Evolutionary conservation across 1,140 invertebrate species (phyloP).

Genomic region (Brachionus calyciflorus): DNA sequence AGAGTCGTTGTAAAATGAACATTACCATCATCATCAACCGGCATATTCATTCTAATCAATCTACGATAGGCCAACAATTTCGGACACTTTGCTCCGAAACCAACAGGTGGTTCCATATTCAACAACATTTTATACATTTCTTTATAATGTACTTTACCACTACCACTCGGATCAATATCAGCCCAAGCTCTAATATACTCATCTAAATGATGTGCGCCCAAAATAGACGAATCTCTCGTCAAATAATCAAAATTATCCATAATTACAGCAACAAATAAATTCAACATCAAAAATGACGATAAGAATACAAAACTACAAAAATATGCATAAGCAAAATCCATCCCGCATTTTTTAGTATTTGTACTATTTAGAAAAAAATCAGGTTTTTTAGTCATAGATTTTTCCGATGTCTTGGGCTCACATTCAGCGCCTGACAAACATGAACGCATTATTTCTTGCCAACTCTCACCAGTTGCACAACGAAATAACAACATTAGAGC

Average conservation of each 20-base stretch:
- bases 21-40: slow-evolving; percentile 86
- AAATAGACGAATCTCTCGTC: slow-evolving; percentile 94
- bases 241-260: slow-evolving; percentile 99
- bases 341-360: slow-evolving; percentile 80
- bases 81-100: slow-evolving; percentile 99
- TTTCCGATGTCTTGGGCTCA: slow-evolving; percentile 51
- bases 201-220: slow-evolving; percentile 98
- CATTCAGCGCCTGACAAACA: slow-evolving; percentile 56
- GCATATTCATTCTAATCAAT: slow-evolving; percentile 99
- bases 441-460: slow-evolving; percentile 97
- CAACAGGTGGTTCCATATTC: slow-evolving; percentile 98
- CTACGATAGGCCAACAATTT: slow-evolving; percentile 91
- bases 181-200: slow-evolving; percentile 99
- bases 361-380: slow-evolving; percentile 57
- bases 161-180: slow-evolving; percentile 98
- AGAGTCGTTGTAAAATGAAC: slow-evolving; percentile 98
- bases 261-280: slow-evolving; percentile 99
- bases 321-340: slow-evolving; percentile 91
- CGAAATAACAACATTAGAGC: slow-evolving; percentile 98
- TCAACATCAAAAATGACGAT: slow-evolving; percentile 99
- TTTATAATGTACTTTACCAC: slow-evolving; percentile 95
- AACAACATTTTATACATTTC: slow-evolving; percentile 99
- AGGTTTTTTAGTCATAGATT: slow-evolving; percentile 51
- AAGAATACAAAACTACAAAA: slow-evolving; percentile 99
- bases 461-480: slow-evolving; percentile 98